phyloP scores from a whole-genome alignment of 2,797 vertebrate genomes.

The Pangasius macronema region DNA sequence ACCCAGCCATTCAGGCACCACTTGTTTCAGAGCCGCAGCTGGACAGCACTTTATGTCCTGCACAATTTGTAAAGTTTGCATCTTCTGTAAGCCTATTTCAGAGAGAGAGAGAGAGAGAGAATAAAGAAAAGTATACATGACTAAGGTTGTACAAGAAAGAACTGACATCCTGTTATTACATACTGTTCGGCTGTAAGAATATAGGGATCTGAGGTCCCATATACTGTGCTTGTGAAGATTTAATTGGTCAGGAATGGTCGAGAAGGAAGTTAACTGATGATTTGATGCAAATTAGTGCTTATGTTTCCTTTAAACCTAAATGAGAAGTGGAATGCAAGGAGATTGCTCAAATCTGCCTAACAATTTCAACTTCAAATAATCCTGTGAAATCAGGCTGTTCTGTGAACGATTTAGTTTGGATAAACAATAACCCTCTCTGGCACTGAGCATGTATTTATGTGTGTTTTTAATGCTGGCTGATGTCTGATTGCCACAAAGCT shows the following conservation, averaged over 20 bases:
- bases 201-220: neutral
- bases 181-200: neutral
- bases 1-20: neutral
- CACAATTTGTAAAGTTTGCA: neutral
- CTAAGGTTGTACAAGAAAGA: neutral
- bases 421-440: neutral
- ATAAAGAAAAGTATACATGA: neutral
- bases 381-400: conserved; percentile 3
- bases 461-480: neutral
- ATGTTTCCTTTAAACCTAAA: neutral
- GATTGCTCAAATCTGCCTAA: neutral
- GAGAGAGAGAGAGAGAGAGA: neutral
- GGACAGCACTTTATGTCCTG: neutral
- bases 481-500: neutral
- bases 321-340: neutral
- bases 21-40: neutral
- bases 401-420: conserved; percentile 14
- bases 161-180: neutral
- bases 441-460: neutral
- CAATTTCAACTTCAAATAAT: neutral
- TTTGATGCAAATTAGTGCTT: neutral
- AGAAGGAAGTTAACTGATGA: neutral
- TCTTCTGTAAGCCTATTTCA: neutral
- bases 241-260: neutral
- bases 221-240: neutral